Evolutionary conservation across 1,140 invertebrate species (phyloP).

Genomic region (Pachypeltis micranthus): DNA sequence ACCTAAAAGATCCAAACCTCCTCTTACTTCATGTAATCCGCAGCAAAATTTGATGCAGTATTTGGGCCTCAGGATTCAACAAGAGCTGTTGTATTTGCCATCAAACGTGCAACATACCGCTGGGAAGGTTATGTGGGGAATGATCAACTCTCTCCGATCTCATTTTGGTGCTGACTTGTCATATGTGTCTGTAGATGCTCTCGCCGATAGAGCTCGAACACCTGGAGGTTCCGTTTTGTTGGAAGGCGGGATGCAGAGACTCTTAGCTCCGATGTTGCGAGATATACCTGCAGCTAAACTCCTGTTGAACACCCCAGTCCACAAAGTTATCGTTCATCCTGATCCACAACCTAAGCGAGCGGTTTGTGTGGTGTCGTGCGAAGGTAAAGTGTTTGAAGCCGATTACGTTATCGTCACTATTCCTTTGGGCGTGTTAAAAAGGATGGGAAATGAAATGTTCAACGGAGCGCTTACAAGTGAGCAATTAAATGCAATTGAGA

Average conservation of each 20-base stretch:
- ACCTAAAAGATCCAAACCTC: slow-evolving; percentile 32
- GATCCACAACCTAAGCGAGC: slow-evolving; percentile 41
- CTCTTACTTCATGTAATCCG: not conserved
- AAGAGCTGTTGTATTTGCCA: slow-evolving; percentile 51
- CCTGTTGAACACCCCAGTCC: not conserved
- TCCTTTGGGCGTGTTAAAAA: slow-evolving; percentile 54
- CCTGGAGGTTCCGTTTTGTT: slow-evolving; percentile 17
- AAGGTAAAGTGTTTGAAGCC: slow-evolving; percentile 43
- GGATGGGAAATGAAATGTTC: slow-evolving; percentile 40
- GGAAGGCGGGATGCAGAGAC: slow-evolving; percentile 30
- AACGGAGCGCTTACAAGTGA: slow-evolving; percentile 41
- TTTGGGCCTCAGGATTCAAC: slow-evolving; percentile 48
- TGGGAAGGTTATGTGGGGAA: slow-evolving; percentile 18
- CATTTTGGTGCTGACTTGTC: not conserved
- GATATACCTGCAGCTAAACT: slow-evolving; percentile 44
- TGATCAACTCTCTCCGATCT: not conserved
- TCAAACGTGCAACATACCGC: slow-evolving; percentile 42
- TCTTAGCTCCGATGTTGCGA: slow-evolving; percentile 46
- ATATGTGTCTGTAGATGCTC: slow-evolving; percentile 31
- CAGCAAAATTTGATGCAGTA: slow-evolving; percentile 41
- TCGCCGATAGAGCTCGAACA: slow-evolving; percentile 41
- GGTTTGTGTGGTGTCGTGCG: slow-evolving; percentile 34
- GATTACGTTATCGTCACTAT: slow-evolving; percentile 55
- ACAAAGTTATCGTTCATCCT: slow-evolving; percentile 41
- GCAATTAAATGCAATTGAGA: slow-evolving; percentile 47